A percentile compares a stretch with the other conserved stretches of the same genome.
phyloP scores from a whole-genome alignment of 1,140 invertebrate genomes.

The Harpegnathos saltator region DNA sequence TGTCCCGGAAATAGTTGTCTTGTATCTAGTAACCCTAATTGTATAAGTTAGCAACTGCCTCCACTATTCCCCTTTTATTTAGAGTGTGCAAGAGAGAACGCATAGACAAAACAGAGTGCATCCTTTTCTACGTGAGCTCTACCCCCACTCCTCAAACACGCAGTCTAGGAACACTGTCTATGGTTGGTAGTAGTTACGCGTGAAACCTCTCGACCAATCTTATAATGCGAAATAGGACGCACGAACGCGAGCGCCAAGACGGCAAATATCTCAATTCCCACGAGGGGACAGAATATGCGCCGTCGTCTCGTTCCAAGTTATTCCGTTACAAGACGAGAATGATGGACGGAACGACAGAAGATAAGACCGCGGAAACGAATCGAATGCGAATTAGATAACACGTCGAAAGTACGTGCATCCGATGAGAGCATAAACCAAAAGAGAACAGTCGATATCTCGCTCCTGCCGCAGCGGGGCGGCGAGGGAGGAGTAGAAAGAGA shows the following conservation, averaged over 20 bases:
- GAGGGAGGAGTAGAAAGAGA: background rate
- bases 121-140: too few relatives aligned
- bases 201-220: too few relatives aligned
- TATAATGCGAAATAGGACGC: too few relatives aligned
- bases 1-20: too few relatives aligned
- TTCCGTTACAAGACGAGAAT: background rate
- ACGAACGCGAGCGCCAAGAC: background rate
- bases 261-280: constrained; percentile 1
- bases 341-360: background rate
- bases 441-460: constrained; percentile 42
- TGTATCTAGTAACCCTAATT: too few relatives aligned
- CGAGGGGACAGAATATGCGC: background rate
- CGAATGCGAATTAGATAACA: constrained; percentile 46
- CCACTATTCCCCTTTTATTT: too few relatives aligned
- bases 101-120: too few relatives aligned
- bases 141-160: too few relatives aligned
- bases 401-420: constrained; percentile 47
- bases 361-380: constrained; percentile 17
- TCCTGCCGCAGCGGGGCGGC: background rate
- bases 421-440: constrained; percentile 29
- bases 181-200: too few relatives aligned
- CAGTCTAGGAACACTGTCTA: too few relatives aligned
- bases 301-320: background rate
- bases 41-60: too few relatives aligned
- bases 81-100: too few relatives aligned